Conservation (phyloP, 1,140 invertebrate genomes). For the Babylonia areolata region DNA sequence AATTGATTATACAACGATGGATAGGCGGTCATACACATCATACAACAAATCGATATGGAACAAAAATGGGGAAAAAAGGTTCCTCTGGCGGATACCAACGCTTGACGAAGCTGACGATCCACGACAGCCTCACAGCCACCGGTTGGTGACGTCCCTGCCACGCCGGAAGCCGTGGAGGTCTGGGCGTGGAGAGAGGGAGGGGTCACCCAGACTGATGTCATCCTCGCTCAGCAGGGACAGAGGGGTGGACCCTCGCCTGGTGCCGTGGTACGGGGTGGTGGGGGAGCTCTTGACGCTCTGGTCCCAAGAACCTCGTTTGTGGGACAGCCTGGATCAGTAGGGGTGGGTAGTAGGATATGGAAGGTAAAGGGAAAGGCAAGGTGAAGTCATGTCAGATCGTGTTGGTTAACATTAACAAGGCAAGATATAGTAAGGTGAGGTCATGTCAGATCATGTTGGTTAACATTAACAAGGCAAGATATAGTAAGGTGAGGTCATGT, state of each 20-base stretch:
- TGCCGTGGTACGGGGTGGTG: background rate
- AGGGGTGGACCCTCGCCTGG: constrained; percentile 24
- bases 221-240: constrained; percentile 23
- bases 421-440: too few relatives aligned
- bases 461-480: too few relatives aligned
- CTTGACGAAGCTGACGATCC: too few relatives aligned
- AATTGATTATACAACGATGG: too few relatives aligned
- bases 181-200: background rate
- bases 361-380: background rate
- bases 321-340: background rate
- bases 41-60: too few relatives aligned
- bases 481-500: too few relatives aligned
- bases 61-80: too few relatives aligned
- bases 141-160: background rate
- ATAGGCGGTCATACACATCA: too few relatives aligned
- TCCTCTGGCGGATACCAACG: too few relatives aligned
- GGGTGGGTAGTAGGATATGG: background rate
- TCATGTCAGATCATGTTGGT: too few relatives aligned
- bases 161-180: constrained; percentile 25
- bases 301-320: background rate
- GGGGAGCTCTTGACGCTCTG: constrained; percentile 1
- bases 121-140: constrained; percentile 11
- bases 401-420: too few relatives aligned
- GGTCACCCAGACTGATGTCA: constrained; percentile 2
- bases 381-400: too few relatives aligned